Evolutionary conservation across 2,113 vertebrate genomes (phyloP), one percentile per base, ranked within the genome.

Genomic region (Rhinolophus ferrumequinum): DNA sequence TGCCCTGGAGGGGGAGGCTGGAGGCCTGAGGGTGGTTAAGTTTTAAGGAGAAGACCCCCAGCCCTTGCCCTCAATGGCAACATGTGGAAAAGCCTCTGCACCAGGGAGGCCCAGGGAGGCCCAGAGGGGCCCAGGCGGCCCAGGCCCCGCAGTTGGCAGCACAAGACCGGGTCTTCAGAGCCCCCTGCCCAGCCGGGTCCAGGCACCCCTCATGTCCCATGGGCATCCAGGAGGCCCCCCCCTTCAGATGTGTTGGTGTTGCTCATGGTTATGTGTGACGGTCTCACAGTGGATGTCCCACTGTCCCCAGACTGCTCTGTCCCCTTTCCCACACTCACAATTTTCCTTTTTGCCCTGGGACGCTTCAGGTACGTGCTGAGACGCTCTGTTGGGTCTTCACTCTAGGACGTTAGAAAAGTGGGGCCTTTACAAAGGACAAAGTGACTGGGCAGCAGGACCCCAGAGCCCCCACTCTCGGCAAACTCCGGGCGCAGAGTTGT

Each of bases 401-500:
- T 54, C 62, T 3, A 1, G 35, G 50, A 33, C 3, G 1, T n/a
- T 38, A 22, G n/a, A 14, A 33, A 38, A 13, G 35, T 8, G 50
- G 35, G 47, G 47, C 13, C 35, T 44, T n/a, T 33, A 3, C 6
- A 24, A 4, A 58, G 76, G 35, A 26, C 41, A 44, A 44, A 26
- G 62, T 2, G 76, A 24, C 2, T 14, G 89, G 76, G 76, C 21
- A 38, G 41, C 0, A 1, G 33, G 60, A n/a, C 50, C 0, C 33
- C 18, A 8, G 28, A 12, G 79, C 22, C 33, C 44, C 38, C 1
- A 0, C 66, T 26, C 44, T 22, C 0, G 1, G 67, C 2, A 44
- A 12, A 33, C 35, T 21, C 64, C 6, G 0, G 6, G 76, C 5
- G 0, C 73, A 8, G 44, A 0, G 50, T 0, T 0, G 2, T 0